Percentiles rank a stretch among this genome's conserved stretches.
Conservation (phyloP, 2,888 invertebrate species). For the Exephanes ischioxanthus region DNA sequence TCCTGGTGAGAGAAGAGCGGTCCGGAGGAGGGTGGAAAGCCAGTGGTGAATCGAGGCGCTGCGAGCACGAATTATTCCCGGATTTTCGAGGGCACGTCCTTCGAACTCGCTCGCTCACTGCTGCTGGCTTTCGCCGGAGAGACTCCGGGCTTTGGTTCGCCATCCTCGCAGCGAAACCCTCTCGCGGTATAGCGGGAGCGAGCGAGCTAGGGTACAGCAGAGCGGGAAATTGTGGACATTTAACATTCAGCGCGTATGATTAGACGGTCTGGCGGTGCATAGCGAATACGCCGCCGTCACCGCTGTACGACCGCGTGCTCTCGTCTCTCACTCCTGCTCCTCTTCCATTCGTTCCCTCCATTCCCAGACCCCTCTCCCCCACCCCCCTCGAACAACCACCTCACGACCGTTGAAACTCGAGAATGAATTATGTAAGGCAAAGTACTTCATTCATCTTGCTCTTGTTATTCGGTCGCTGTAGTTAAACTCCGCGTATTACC, state of each 20-base stretch:
- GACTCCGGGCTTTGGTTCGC: constrained; percentile 53
- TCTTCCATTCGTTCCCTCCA: constrained; percentile 14
- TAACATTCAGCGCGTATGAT: constrained; percentile 80
- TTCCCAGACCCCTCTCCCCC: constrained; percentile 39
- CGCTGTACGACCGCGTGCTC: constrained; percentile 58
- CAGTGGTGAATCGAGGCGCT: constrained; percentile 56
- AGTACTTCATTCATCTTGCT: constrained; percentile 83
- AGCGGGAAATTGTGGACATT: constrained; percentile 74
- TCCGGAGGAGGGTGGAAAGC: constrained; percentile 32
- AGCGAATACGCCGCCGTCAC: constrained; percentile 70
- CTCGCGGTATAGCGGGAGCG: constrained; percentile 27
- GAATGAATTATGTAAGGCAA: constrained; percentile 82
- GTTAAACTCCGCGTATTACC: constrained; percentile 81
- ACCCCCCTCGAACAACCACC: constrained; percentile 47
- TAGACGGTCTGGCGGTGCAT: constrained; percentile 75
- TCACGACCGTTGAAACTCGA: constrained; percentile 73
- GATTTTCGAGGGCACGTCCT: constrained; percentile 66
- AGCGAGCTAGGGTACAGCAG: constrained; percentile 51
- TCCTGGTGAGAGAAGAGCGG: constrained; percentile 22
- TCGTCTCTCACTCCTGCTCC: constrained; percentile 35
- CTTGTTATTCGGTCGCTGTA: constrained; percentile 81
- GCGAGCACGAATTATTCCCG: constrained; percentile 62
- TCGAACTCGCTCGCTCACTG: constrained; percentile 56
- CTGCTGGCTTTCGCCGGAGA: constrained; percentile 52
- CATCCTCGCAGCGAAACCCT: constrained; percentile 39